Evolutionary conservation across 2,888 invertebrate species (phyloP), one percentile per base, ranked within the genome.

Genomic region (Caenorhabditis sulstoni): DNA sequence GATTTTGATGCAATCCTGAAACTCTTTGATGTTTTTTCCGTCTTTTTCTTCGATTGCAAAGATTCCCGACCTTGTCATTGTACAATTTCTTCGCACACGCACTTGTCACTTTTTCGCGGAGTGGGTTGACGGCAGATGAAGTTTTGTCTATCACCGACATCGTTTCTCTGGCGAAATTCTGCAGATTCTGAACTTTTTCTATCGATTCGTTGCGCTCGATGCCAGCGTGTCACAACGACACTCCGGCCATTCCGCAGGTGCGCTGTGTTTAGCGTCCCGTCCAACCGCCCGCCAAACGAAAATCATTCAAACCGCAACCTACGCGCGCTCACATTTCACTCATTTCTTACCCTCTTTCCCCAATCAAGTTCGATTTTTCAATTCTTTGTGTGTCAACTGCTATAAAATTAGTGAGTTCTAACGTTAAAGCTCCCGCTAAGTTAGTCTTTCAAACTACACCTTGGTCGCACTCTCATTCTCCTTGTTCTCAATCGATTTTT

Each of bases 1-100:
- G n/a, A 77, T 61, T 77, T 77, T 62, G 9, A 71, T 41, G 29
- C 64, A 77, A 35, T 65, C 64, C 77, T 77, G 59, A 44, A 61
- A 8, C 23, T 35, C 14, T 23, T 23, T 49, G 22, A 47, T 62
- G n/a, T n/a, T n/a, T n/a, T 64, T 62, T 62, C 7, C n/a, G 49
- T 55, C 1, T 8, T 3, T 66, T 18, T 49, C 47, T 39, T 49
- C 49, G 18, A 12, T 22, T 14, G 49, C 52, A 39, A 18, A 1
- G 16, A 1, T 16, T 16, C 39, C 55, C 49, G 50, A 76, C 76
- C 68, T 76, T 77, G 49, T 77, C 76, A 39, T 64, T 70, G 45
- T 64, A 53, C 7, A 77, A 45, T 45, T 77, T 68, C 39, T 70
- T 68, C 0, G 58, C 44, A 18, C 68, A 58, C 0, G 70, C 70